Evolutionary conservation across 2,888 invertebrate species (phyloP).

Genomic region (Limnephilus rhombicus): DNA sequence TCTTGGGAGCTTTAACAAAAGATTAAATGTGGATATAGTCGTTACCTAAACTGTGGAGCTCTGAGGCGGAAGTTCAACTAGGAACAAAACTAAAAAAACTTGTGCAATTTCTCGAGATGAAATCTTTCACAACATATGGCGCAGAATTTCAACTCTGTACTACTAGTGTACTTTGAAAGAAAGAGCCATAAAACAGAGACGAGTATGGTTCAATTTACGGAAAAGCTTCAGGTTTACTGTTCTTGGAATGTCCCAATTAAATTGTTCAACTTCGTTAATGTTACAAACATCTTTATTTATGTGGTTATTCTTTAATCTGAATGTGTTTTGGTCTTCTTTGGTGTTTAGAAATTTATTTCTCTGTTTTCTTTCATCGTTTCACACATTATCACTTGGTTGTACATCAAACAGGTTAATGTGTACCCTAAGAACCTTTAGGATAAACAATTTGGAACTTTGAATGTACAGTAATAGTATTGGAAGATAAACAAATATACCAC

Average conservation of each 20-base stretch:
- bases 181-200: not conserved
- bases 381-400: not conserved
- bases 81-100: not conserved
- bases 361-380: not conserved
- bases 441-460: not conserved
- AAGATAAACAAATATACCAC: not conserved
- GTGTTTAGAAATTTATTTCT: not conserved
- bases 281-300: not conserved
- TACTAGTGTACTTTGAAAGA: not conserved
- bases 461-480: not conserved
- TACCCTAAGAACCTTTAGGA: not conserved
- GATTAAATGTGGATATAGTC: not conserved
- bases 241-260: not conserved
- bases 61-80: not conserved
- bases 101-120: slow-evolving; percentile 18
- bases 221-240: not conserved
- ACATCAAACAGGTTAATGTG: not conserved
- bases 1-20: not conserved
- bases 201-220: not conserved
- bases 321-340: not conserved
- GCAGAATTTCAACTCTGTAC: slow-evolving; percentile 21
- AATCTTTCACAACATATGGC: slow-evolving; percentile 27
- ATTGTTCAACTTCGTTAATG: not conserved
- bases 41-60: not conserved
- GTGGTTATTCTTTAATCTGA: not conserved